Percentiles rank a stretch among this genome's conserved stretches.
phyloP scores from a whole-genome alignment of 2,888 invertebrate species.

The Limnephilus auricula region DNA sequence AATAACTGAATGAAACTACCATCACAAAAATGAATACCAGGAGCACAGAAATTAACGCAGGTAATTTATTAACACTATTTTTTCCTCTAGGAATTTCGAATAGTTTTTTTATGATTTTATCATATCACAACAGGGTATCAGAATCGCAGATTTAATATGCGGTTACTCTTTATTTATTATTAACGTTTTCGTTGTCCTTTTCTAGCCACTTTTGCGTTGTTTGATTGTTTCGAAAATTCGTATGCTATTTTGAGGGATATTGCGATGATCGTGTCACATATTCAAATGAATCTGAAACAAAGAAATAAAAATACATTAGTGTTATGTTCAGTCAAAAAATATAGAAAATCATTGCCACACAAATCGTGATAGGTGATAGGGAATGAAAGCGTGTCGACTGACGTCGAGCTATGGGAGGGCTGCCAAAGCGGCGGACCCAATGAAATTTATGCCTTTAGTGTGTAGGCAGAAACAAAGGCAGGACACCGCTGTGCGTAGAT shows the following conservation, averaged over 20 bases:
- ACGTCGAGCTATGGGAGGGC: too few species aligned
- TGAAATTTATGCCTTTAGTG: too few species aligned
- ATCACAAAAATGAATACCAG: constrained; percentile 43
- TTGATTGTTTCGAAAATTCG: background rate
- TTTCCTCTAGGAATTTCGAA: background rate
- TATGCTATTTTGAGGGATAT: background rate
- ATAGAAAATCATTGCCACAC: background rate
- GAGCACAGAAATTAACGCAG: constrained; percentile 9
- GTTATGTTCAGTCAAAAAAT: background rate
- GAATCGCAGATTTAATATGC: background rate
- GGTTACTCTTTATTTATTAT: background rate
- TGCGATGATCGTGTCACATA: constrained; percentile 30
- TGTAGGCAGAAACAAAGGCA: too few species aligned
- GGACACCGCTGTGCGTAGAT: too few species aligned
- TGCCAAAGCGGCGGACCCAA: too few species aligned
- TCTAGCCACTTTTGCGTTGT: constrained; percentile 21
- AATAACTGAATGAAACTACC: background rate
- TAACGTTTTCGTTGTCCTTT: constrained; percentile 32
- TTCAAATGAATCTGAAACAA: constrained; percentile 54
- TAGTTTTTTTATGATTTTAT: background rate
- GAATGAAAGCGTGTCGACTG: too few species aligned
- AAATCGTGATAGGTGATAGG: too few species aligned
- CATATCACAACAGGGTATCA: background rate
- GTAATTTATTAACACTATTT: background rate
- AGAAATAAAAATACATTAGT: constrained; percentile 19